Conservation (phyloP, 2,888 invertebrate species). For the Digitonthophagus gazella region DNA sequence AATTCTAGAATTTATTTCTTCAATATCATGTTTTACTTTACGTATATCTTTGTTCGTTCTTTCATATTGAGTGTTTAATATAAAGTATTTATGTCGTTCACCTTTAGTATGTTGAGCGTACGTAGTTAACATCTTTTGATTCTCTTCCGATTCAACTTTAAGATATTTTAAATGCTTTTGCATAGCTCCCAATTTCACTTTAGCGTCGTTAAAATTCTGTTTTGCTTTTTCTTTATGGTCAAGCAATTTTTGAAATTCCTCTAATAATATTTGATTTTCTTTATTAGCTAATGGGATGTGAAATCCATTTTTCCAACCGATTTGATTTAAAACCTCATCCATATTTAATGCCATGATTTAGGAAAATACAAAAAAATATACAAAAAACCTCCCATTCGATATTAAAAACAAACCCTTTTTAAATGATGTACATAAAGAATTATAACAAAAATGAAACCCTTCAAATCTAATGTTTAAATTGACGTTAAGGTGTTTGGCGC, state of each 20-base stretch:
- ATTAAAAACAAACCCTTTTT: not conserved
- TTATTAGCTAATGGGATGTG: constrained; percentile 76
- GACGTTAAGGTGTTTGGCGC: not conserved
- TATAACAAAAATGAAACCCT: not conserved
- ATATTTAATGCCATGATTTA: constrained; percentile 48
- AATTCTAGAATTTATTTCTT: not conserved
- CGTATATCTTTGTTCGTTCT: not conserved
- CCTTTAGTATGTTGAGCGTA: too few relatives aligned
- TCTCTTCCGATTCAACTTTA: not conserved
- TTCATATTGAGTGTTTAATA: too few relatives aligned
- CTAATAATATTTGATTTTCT: constrained; percentile 55
- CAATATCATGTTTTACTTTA: not conserved
- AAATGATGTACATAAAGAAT: not conserved
- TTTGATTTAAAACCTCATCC: constrained; percentile 62
- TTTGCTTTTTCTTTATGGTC: not conserved
- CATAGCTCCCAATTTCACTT: not conserved
- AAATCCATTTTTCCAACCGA: constrained; percentile 75
- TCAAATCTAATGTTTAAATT: not conserved
- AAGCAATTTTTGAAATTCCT: not conserved
- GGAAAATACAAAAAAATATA: not conserved
- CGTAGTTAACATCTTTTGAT: too few relatives aligned
- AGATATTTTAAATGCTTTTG: not conserved
- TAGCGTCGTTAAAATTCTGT: not conserved
- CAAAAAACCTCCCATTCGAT: not conserved
- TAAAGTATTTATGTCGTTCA: too few relatives aligned